Evolutionary conservation across 2,113 vertebrate species (phyloP).

Genomic region (Romanogobio albipinnatus): DNA sequence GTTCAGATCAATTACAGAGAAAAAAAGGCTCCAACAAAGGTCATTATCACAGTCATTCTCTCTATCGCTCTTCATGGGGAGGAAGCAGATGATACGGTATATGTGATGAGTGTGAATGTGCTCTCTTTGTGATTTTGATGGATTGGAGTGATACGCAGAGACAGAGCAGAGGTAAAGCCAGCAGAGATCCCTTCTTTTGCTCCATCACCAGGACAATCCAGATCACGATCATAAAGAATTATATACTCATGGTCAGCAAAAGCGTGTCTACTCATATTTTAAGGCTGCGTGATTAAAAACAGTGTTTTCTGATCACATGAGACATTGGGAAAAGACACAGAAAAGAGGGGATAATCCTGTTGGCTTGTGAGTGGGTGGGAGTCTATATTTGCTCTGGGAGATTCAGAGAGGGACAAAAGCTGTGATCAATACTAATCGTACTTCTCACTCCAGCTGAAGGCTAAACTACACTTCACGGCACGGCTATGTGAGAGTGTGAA

Average conservation of each 20-base stretch:
- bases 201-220: not conserved
- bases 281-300: constrained; percentile 1
- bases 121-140: constrained; percentile 24
- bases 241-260: not conserved
- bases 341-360: constrained; percentile 18
- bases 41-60: constrained; percentile 45
- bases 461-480: constrained; percentile 38
- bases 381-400: constrained; percentile 32
- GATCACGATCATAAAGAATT: not conserved
- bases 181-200: constrained; percentile 4
- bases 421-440: constrained; percentile 70
- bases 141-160: constrained; percentile 27
- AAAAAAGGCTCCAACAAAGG: constrained; percentile 37
- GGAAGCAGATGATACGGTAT: constrained; percentile 22
- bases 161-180: constrained; percentile 14
- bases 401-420: constrained; percentile 56
- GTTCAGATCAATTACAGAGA: constrained; percentile 48
- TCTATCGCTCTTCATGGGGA: constrained; percentile 6
- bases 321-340: not conserved
- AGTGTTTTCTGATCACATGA: constrained; percentile 14
- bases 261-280: not conserved
- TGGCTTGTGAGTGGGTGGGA: not conserved
- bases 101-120: not conserved
- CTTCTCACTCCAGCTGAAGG: constrained; percentile 54
- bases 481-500: constrained; percentile 32